A percentile compares a stretch with the other conserved stretches of the same genome.
Conservation (phyloP, 2,888 invertebrate genomes). For the Hartigia nigra region DNA sequence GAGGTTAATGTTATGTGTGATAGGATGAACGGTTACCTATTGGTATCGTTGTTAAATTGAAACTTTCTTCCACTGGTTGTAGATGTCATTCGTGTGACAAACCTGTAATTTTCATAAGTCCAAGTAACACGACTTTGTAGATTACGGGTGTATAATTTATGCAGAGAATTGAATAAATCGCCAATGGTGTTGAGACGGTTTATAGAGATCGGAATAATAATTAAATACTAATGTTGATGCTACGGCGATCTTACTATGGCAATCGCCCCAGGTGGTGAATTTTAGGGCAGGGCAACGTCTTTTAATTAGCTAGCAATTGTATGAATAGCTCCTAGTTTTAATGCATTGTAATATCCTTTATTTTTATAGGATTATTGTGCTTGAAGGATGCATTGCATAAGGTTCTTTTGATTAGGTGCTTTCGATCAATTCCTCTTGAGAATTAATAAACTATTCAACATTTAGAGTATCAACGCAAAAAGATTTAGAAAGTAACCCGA, state of each 20-base stretch:
- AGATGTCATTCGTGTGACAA: neutral
- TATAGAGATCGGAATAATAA: slow-evolving; percentile 4
- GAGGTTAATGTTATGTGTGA: neutral
- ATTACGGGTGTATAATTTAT: slow-evolving; percentile 1
- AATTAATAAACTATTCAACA: neutral
- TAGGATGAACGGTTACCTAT: neutral
- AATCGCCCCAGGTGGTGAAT: slow-evolving; percentile 5
- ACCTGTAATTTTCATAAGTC: neutral
- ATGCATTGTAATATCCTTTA: neutral
- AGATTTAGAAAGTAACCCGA: neutral
- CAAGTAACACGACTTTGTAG: neutral
- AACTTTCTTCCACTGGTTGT: neutral
- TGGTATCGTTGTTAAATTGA: neutral
- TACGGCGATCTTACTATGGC: neutral
- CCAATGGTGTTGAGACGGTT: neutral
- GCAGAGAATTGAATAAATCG: slow-evolving; percentile 4
- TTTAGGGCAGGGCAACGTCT: neutral
- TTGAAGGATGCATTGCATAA: neutral
- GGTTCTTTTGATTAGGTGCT: neutral
- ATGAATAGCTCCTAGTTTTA: neutral
- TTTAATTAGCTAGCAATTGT: neutral
- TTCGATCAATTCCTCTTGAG: neutral
- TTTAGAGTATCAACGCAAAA: neutral
- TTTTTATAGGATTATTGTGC: neutral
- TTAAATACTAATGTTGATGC: neutral